Base-by-base conservation (phyloP, 2,113 vertebrate species). In the Ageneiosus marmoratus region DNA sequence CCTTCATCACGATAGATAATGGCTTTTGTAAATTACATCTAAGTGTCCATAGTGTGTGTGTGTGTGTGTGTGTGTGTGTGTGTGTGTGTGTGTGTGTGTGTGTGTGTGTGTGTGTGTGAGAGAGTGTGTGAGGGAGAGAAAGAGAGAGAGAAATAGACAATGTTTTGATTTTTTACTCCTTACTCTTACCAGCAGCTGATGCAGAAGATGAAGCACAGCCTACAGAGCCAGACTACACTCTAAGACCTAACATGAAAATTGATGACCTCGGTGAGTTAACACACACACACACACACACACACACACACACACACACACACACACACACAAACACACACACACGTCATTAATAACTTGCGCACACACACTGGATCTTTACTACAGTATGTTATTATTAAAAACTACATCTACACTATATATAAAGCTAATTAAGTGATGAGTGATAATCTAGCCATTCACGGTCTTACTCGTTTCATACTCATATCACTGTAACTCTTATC, bases 211-310 rank as follows among this genome's bases (percentile, higher is more conserved):
- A 96, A 90, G 92, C 92, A 73, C 92, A 92, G 27, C 95, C 96
- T 65, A 97, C 97, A 89, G 95, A 97, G 90, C 94, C 96, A 83
- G 96, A 96, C 93, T 96, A 97, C 93, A 98, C 96, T 73, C 95
- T 97, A 89, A 95, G 95, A 92, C 97, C 97, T 46, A 96, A 95
- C 90, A 94, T 98, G 92, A 97, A 96, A 93, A 95, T 98, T 67
- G 95, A 97, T 88, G 96, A 98, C 89, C 91, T 97, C 85, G 96
- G 97, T 99, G 94, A 96, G 97, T 90, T 88, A 62, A 27, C 8
- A 73, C 76, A 56, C 62, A 78, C 81, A 55, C 48, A 37, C 46
- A 24, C 18, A 58, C 34, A 80, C 69, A 37, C 65, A 60, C 75
- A 55, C 60, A 85, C 86, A 32, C 56, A 85, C 83, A 80, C 50